Conservation (phyloP, 2,113 vertebrate species). For the Cololabis saira region DNA sequence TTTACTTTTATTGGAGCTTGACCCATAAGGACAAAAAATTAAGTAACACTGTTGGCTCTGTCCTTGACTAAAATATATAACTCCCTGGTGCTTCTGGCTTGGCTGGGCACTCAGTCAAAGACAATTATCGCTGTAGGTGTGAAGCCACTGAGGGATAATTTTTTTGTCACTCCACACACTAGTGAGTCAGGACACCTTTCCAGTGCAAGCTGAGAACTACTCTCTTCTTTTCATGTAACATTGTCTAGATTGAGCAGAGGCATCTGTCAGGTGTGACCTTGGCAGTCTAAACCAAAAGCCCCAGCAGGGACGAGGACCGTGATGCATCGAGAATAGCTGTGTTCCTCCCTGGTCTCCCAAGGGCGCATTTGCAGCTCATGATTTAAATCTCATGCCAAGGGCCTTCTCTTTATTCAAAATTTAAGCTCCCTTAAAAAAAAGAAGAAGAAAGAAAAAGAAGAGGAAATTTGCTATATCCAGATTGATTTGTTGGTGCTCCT, state of each 20-base stretch:
- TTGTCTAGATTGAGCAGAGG: background rate
- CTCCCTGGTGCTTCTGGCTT: conserved; percentile 23
- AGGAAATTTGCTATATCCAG: no score
- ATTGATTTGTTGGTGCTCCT: no score
- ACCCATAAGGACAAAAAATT: conserved; percentile 33
- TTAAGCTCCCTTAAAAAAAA: no score
- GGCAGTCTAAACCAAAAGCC: background rate
- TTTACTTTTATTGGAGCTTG: conserved; percentile 44
- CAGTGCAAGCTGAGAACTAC: background rate
- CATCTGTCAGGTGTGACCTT: background rate
- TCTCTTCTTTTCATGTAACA: background rate
- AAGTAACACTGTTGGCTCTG: conserved; percentile 21
- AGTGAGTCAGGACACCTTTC: conserved; percentile 15
- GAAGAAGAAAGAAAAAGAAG: no score
- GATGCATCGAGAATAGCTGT: background rate
- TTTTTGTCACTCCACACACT: conserved; percentile 19
- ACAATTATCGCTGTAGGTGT: conserved; percentile 36
- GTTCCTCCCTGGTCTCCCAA: background rate
- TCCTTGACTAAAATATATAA: conserved; percentile 38
- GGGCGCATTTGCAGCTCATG: background rate
- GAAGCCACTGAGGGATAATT: conserved; percentile 34
- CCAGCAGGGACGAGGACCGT: background rate
- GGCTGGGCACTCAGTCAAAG: conserved; percentile 34
- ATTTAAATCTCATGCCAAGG: background rate
- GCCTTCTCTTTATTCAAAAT: no score